Evolutionary conservation across 2,888 invertebrate genomes (phyloP).

Genomic region (Spodoptera littoralis): DNA sequence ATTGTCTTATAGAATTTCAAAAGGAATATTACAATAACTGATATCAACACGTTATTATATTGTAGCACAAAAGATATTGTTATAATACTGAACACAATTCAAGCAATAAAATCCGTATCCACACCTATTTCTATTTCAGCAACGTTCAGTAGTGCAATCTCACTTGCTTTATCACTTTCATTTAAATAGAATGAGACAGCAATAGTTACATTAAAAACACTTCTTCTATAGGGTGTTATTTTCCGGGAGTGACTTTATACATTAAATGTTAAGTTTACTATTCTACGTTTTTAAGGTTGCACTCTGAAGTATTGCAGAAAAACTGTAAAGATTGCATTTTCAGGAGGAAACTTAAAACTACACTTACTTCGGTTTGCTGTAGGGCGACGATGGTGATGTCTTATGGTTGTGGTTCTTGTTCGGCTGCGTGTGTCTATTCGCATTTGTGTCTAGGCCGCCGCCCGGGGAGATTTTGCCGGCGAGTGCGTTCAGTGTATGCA

Average conservation of each 20-base stretch:
- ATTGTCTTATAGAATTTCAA: constrained; percentile 47
- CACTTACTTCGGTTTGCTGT: constrained; percentile 87
- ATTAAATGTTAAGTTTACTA: no score
- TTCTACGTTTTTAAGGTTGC: no score
- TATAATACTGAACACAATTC: constrained; percentile 7
- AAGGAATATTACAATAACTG: constrained; percentile 41
- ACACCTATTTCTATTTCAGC: not conserved
- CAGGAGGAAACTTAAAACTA: constrained; percentile 25
- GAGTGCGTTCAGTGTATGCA: constrained; percentile 95
- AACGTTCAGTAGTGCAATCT: not conserved
- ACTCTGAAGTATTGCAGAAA: constrained; percentile 6
- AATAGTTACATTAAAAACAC: constrained; percentile 4
- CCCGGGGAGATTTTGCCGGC: constrained; percentile 97
- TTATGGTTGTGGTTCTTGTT: constrained; percentile 88
- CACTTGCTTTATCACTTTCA: constrained; percentile 8
- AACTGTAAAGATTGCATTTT: not conserved
- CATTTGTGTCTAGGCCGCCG: constrained; percentile 91
- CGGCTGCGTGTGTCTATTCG: constrained; percentile 90
- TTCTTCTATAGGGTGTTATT: not conserved
- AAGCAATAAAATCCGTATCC: constrained; percentile 2
- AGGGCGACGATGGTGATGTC: constrained; percentile 82
- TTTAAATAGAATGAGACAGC: constrained; percentile 17
- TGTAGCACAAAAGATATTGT: constrained; percentile 14
- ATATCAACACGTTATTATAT: constrained; percentile 33
- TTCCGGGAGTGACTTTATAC: not conserved